Percentiles rank a stretch among this genome's conserved stretches.
Conservation (phyloP, 2,797 vertebrate species). For the Falco biarmicus region DNA sequence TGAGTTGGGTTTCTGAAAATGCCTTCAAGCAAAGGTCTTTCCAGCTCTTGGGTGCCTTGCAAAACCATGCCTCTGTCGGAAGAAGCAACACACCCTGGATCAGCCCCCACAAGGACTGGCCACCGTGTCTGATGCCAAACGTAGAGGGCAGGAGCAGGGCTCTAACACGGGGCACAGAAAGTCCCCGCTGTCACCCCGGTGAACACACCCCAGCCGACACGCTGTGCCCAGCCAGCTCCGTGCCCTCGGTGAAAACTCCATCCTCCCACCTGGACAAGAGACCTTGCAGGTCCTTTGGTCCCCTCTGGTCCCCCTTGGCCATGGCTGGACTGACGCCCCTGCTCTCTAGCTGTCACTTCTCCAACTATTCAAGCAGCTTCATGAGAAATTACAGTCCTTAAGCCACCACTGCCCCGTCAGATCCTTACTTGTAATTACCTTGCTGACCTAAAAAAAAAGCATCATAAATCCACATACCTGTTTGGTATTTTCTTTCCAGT, state of each 20-base stretch:
- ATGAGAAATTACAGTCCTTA: not conserved
- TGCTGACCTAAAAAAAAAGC: not conserved
- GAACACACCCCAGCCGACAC: not conserved
- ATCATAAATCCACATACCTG: slow-evolving; percentile 63
- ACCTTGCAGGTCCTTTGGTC: not conserved
- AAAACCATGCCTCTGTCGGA: fast-evolving
- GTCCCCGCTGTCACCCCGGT: not conserved
- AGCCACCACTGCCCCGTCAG: fast-evolving
- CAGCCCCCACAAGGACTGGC: not conserved
- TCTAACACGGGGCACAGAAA: fast-evolving
- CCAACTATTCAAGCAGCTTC: not conserved
- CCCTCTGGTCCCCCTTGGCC: not conserved
- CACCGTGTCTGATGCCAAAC: no score
- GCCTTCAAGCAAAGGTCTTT: not conserved
- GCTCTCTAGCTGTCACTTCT: not conserved
- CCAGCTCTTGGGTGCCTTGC: not conserved
- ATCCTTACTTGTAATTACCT: not conserved
- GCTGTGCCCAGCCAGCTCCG: not conserved
- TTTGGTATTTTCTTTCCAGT: slow-evolving; percentile 2
- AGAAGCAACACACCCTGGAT: no score
- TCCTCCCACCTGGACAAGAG: not conserved
- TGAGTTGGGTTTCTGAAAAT: not conserved
- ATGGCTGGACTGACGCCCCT: not conserved
- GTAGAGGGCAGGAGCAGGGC: not conserved
- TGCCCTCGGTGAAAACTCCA: not conserved